phyloP scores from a whole-genome alignment of 2,888 invertebrate species.

The Spilarctia lutea region DNA sequence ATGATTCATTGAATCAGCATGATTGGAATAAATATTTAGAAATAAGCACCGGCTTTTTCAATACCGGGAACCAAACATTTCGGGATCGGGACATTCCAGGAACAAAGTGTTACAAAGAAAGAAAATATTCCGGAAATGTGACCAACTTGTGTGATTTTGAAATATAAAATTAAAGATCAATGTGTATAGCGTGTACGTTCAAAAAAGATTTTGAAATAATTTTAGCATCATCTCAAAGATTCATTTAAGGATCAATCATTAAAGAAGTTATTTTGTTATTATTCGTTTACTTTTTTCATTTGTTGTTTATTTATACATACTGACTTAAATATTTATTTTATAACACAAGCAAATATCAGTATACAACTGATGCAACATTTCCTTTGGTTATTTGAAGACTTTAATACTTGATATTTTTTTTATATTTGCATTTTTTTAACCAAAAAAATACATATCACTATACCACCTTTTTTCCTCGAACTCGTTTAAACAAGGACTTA shows the following conservation, averaged over 20 bases:
- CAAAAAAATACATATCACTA: not conserved
- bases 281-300: not conserved
- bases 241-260: no score
- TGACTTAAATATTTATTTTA: not conserved
- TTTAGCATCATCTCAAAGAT: not conserved
- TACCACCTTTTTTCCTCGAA: not conserved
- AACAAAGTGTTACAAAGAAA: not conserved
- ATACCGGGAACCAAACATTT: not conserved
- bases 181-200: not conserved
- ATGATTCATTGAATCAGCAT: not conserved
- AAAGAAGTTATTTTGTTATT: not conserved
- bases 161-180: not conserved
- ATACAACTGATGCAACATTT: not conserved
- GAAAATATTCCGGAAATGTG: not conserved
- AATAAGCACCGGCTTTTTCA: not conserved
- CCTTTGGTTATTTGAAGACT: not conserved
- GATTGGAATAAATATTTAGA: not conserved
- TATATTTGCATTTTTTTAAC: no score
- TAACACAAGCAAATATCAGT: not conserved
- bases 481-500: not conserved
- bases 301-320: not conserved
- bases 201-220: not conserved
- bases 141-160: not conserved
- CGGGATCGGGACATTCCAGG: not conserved
- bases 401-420: not conserved